Base-by-base conservation (phyloP, 2,113 vertebrate species). In the Seriola quinqueradiata region DNA sequence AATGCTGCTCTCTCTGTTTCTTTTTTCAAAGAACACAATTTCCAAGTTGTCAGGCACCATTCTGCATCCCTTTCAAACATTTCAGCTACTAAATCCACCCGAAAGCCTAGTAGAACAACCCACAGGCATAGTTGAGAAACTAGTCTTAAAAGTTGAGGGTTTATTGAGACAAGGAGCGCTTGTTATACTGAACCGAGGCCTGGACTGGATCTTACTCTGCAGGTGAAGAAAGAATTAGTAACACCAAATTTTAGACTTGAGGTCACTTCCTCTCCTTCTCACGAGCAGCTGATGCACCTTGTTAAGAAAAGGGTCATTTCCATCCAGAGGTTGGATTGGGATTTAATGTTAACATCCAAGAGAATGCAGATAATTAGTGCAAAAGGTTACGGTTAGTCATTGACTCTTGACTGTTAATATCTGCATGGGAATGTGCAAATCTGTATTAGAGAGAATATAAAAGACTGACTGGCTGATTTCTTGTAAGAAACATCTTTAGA, bases 161-260 rank as follows among this genome's bases (percentile, higher is more conserved):
- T 90, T 87, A 50, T 55, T 78, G 72, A 58, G 38, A 85, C 60
- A 66, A 77, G 58, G 14, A 25, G 4, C 61, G 78, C 87, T 84
- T 50, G 68, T 73, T 70, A 1, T 10, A 66, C 46, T 46, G 50
- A 83, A 91, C 83, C 32, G 42, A 78, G 13, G 23, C 60, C 58
- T 60, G 57, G 72, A 74, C 58, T 60, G 57, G 72, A 74, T 87
- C 21, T 19, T 48, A 8, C 61, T 64, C 55, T 70, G 52, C 25
- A 70, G 72, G 65, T 17, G 25, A 54, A 58, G 25, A 77, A 25
- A 34, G 25, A 66, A 76, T 68, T 57, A 57, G 61, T 19, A 8
- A 63, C 57, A 69, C 34, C 28, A 71, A 17, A 64, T 78, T 59
- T 52, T n/a, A 44, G 25, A 38, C 59, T 64, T 44, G 38, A 19